Percentiles rank a stretch among this genome's conserved stretches.
phyloP scores from a whole-genome alignment of 2,113 vertebrate genomes.

The Clupea harengus region DNA sequence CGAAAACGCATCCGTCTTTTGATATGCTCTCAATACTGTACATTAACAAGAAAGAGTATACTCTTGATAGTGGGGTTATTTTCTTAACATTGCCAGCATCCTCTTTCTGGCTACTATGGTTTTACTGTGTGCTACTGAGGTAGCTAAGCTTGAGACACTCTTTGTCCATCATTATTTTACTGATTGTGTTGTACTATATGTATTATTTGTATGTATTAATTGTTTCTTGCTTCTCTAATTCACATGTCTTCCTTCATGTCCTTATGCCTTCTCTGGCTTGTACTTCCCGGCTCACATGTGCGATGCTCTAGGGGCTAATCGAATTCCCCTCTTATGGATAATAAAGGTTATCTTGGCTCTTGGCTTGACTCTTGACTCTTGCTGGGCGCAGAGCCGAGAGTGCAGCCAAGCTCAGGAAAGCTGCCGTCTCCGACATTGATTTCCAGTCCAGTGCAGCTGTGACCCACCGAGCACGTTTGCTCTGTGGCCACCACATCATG shows the following conservation, averaged over 20 bases:
- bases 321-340: not conserved
- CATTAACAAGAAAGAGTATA: no score
- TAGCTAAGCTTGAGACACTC: not conserved
- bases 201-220: not conserved
- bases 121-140: not conserved
- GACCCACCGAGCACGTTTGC: not conserved
- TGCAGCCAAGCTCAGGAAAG: not conserved
- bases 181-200: not conserved
- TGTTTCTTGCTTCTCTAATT: not conserved
- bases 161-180: not conserved
- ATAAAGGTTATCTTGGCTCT: slow-evolving; percentile 2
- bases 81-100: no score
- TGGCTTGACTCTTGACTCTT: not conserved
- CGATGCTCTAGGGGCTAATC: not conserved
- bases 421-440: not conserved
- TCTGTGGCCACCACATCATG: not conserved
- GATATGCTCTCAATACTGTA: no score
- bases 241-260: not conserved
- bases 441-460: not conserved
- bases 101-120: not conserved
- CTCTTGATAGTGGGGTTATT: no score
- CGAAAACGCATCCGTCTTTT: no score
- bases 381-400: not conserved
- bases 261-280: not conserved
- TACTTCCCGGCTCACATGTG: not conserved